Conservation (phyloP, 1,140 invertebrate species). For the Drosophila burlai region DNA sequence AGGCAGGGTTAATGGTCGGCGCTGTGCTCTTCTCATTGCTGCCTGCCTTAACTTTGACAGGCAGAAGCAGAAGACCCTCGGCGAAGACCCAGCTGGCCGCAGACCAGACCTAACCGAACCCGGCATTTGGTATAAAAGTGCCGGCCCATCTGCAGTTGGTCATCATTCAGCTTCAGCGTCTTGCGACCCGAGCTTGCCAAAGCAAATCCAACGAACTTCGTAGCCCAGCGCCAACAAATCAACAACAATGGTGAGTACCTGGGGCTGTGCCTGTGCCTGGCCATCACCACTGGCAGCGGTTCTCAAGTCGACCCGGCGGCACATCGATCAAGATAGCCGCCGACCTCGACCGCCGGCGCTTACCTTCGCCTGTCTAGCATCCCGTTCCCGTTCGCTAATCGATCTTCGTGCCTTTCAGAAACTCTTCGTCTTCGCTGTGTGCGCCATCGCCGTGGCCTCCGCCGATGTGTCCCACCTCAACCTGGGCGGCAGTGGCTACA, state of each 20-base stretch:
- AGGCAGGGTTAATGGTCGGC: slow-evolving; percentile 32
- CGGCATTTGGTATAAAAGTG: slow-evolving; percentile 63
- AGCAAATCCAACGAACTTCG: slow-evolving; percentile 70
- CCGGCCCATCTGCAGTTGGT: slow-evolving; percentile 64
- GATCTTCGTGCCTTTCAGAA: slow-evolving; percentile 54
- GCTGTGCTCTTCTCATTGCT: slow-evolving; percentile 9
- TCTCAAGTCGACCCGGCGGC: slow-evolving; percentile 1
- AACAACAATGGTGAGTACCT: slow-evolving; percentile 69
- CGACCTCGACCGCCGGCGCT: slow-evolving; percentile 47
- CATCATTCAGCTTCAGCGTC: slow-evolving; percentile 73
- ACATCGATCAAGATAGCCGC: slow-evolving; percentile 40
- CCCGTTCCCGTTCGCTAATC: slow-evolving; percentile 8
- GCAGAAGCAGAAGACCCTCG: slow-evolving; percentile 26
- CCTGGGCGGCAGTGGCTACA: slow-evolving; percentile 65
- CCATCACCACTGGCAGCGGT: slow-evolving; percentile 1
- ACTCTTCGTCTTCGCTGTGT: slow-evolving; percentile 79
- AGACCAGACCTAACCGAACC: slow-evolving; percentile 24
- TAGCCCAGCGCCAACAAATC: slow-evolving; percentile 57
- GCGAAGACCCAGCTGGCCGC: slow-evolving; percentile 26
- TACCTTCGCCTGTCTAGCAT: slow-evolving; percentile 54
- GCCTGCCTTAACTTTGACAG: slow-evolving; percentile 30
- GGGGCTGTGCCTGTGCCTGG: not conserved
- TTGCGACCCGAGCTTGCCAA: slow-evolving; percentile 59
- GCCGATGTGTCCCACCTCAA: slow-evolving; percentile 76
- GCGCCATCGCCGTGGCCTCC: slow-evolving; percentile 66